Evolutionary conservation across 2,797 vertebrate species (phyloP).

Genomic region (Siniperca scherzeri): DNA sequence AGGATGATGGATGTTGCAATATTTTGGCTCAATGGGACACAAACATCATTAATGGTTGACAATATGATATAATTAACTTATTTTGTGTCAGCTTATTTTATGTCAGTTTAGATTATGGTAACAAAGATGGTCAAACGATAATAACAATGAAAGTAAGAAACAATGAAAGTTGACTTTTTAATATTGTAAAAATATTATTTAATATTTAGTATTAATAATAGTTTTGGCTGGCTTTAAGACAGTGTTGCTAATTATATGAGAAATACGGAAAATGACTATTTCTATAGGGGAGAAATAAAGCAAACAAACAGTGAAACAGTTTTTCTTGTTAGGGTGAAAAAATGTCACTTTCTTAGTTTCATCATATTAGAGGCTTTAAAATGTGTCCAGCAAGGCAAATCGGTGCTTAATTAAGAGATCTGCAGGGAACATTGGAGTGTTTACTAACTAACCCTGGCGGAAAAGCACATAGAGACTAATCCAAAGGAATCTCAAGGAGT

Average conservation of each 20-base stretch:
- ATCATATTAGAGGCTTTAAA: neutral
- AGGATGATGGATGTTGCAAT: neutral
- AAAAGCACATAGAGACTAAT: conserved; percentile 16
- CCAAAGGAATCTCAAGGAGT: conserved; percentile 23
- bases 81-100: neutral
- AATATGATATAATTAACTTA: neutral
- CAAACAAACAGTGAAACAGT: neutral
- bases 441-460: conserved; percentile 19
- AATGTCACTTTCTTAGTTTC: neutral
- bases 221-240: neutral
- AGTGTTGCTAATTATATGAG: neutral
- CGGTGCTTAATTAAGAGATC: conserved; percentile 45
- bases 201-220: too few relatives aligned
- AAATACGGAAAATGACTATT: neutral
- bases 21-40: too few relatives aligned
- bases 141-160: neutral
- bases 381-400: neutral
- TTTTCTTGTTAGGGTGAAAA: neutral
- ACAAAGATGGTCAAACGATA: neutral
- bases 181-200: too few relatives aligned
- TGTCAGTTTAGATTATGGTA: neutral
- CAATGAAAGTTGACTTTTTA: neutral
- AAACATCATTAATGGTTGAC: neutral
- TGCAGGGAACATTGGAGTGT: conserved; percentile 8
- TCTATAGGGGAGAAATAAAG: neutral